These are phyloP conservation scores for Metacarcinus magister DNA, from an alignment of 2,888 invertebrate genomes.

Conservation along the genomic window DNA sequence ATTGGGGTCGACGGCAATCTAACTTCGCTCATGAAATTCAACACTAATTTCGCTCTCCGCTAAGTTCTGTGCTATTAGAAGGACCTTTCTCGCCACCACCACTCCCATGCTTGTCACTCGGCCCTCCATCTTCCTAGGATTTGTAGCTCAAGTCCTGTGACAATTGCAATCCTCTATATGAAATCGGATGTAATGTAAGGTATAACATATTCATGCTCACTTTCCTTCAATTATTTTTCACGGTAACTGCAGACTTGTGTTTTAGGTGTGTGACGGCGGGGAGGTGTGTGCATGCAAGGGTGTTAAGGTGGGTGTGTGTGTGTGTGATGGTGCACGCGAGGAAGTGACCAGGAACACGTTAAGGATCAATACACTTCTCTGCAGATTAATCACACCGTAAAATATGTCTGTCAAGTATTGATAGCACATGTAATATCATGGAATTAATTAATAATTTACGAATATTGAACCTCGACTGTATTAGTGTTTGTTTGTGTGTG, in stretches of 20 bases:
- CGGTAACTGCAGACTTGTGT: not conserved
- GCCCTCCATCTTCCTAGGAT: not conserved
- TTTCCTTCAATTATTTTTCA: not conserved
- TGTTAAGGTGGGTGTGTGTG: not conserved
- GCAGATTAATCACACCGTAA: not conserved
- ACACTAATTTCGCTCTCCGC: slow-evolving; percentile 33
- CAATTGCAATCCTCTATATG: not conserved
- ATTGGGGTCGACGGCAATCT: slow-evolving; percentile 30
- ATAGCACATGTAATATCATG: not conserved
- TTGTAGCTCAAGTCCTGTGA: not conserved
- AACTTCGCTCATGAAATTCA: slow-evolving; percentile 48
- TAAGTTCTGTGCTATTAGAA: not conserved
- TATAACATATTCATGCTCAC: not conserved
- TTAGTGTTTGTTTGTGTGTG: slow-evolving; percentile 16
- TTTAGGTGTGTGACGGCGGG: not conserved
- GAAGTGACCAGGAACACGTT: not conserved
- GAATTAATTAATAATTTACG: not conserved
- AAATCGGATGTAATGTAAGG: not conserved
- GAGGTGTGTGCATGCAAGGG: not conserved
- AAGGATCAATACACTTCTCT: not conserved
- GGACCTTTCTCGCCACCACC: not conserved
- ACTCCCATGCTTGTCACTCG: not conserved
- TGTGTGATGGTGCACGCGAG: not conserved
- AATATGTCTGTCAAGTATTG: not conserved
- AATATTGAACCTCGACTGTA: not conserved